phyloP scores from a whole-genome alignment of 2,113 vertebrate genomes.

The Tinamus guttatus region DNA sequence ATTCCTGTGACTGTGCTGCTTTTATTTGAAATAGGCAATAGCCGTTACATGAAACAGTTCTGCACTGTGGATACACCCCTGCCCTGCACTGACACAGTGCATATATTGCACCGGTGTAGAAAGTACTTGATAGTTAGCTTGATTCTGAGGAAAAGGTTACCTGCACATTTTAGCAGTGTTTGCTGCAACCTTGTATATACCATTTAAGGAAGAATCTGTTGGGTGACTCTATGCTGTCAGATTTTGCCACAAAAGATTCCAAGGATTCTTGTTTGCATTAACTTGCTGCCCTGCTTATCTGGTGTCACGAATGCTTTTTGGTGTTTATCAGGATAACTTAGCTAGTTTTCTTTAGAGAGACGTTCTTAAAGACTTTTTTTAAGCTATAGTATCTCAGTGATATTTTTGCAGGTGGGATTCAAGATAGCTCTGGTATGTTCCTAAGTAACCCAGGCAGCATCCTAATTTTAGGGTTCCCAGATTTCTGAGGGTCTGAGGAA shows the following conservation, averaged over 20 bases:
- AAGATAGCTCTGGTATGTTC: neutral
- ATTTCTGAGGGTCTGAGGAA: neutral
- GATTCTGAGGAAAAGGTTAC: neutral
- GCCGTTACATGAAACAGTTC: neutral
- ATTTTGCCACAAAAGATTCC: neutral
- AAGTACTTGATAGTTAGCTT: neutral
- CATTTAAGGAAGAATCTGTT: neutral
- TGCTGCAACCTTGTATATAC: neutral
- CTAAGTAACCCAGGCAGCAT: neutral
- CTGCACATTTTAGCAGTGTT: neutral
- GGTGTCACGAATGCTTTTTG: neutral
- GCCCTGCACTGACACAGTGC: neutral
- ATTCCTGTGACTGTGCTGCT: neutral
- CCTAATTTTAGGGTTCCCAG: neutral
- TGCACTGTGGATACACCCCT: neutral
- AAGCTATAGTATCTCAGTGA: neutral
- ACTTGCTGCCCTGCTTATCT: neutral
- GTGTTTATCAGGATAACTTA: neutral
- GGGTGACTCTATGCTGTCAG: neutral
- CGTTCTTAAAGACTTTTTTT: neutral
- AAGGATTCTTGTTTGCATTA: neutral
- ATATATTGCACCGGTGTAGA: neutral
- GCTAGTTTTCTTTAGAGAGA: neutral
- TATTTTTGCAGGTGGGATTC: neutral
- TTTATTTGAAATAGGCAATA: neutral